Evolutionary conservation across 53 echinoderm and acorn worm genomes (phyloP).

Genomic region (Henricia sp.): DNA sequence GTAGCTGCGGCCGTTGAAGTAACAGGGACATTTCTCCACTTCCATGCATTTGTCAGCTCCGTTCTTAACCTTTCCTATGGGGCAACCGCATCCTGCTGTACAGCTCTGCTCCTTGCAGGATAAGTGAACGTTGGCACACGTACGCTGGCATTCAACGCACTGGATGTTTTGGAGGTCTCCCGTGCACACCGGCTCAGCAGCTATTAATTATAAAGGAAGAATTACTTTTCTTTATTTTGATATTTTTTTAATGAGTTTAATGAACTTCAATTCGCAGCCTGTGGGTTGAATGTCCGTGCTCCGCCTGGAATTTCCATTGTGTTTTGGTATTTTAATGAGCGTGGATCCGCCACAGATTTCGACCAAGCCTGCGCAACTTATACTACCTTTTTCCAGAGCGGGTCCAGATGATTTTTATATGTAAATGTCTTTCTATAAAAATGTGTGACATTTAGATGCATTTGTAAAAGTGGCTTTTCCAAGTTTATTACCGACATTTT

Average conservation of each 20-base stretch:
- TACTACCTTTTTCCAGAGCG: background rate
- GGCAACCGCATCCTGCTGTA: conserved; percentile 85
- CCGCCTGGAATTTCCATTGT: too few species aligned
- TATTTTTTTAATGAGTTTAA: background rate
- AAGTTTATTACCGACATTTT: background rate
- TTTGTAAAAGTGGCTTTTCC: background rate
- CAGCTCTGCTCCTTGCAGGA: conserved; percentile 41
- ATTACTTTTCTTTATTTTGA: background rate
- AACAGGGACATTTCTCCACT: conserved; percentile 69
- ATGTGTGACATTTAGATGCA: background rate
- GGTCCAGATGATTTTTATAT: background rate
- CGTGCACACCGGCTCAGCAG: conserved; percentile 46
- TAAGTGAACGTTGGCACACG: conserved; percentile 44
- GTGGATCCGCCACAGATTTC: background rate
- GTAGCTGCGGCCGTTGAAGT: conserved; percentile 40
- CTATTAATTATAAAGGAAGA: background rate
- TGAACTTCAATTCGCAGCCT: background rate
- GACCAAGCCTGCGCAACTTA: background rate
- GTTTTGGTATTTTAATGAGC: too few species aligned
- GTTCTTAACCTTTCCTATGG: conserved; percentile 52
- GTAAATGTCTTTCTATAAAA: background rate
- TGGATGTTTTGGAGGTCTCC: conserved; percentile 52
- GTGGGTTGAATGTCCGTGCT: too few species aligned
- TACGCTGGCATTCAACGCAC: conserved; percentile 60
- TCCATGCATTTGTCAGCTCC: conserved; percentile 46